phyloP scores from a whole-genome alignment of 2,113 vertebrate genomes.

The Strigops habroptila region DNA sequence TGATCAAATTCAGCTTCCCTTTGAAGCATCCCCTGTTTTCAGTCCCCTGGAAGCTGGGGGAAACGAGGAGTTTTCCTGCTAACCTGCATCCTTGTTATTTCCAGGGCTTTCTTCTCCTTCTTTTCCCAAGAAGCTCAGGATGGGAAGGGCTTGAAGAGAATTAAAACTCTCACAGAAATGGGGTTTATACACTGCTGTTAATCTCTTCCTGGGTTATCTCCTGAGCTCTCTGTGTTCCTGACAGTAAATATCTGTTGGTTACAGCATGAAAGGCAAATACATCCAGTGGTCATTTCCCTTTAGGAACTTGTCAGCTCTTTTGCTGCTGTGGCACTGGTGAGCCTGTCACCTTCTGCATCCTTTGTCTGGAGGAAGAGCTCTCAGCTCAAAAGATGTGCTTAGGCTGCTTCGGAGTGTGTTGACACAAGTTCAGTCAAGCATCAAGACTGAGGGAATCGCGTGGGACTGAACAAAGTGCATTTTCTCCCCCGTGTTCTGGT shows the following conservation, averaged over 20 bases:
- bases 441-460: not conserved
- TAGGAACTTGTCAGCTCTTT: not conserved
- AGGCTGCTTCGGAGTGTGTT: not conserved
- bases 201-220: not conserved
- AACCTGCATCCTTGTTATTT: not conserved
- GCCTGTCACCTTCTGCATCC: not conserved
- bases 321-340: fast-evolving
- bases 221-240: not conserved
- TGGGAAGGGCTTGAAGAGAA: not conserved
- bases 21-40: not conserved
- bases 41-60: not conserved
- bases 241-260: not conserved
- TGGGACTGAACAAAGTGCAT: not conserved
- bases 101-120: fast-evolving
- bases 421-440: not conserved
- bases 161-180: not conserved
- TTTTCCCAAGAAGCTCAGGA: not conserved
- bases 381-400: not conserved
- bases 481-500: not conserved
- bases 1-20: not conserved
- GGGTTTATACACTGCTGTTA: not conserved
- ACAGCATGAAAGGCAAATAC: not conserved
- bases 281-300: not conserved
- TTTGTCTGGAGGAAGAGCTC: not conserved
- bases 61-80: not conserved